These are phyloP conservation scores for Cyphomyrmex costatus DNA, from an alignment of 1,140 invertebrate genomes.

Conservation along the genomic window DNA sequence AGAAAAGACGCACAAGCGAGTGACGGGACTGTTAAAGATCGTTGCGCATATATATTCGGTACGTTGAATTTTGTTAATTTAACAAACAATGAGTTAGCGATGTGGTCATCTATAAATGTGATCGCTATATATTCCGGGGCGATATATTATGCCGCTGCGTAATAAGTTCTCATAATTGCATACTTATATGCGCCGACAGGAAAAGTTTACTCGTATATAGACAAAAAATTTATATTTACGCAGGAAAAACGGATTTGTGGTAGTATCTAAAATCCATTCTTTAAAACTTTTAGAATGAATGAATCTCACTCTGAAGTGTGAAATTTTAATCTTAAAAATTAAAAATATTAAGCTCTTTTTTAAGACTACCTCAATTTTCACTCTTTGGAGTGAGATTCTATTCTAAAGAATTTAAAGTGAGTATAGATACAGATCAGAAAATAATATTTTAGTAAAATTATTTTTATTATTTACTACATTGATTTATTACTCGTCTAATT, in stretches of 20 bases:
- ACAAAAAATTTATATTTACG: neutral
- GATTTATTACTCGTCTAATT: neutral
- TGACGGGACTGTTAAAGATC: constrained; percentile 36
- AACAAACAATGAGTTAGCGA: neutral
- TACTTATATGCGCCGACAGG: neutral
- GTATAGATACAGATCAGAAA: too few species aligned
- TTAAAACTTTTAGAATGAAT: too few species aligned
- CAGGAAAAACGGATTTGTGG: too few species aligned
- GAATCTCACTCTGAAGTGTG: too few species aligned
- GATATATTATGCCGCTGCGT: neutral
- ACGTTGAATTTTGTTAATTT: constrained; percentile 31
- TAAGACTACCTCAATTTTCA: too few species aligned
- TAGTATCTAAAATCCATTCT: too few species aligned
- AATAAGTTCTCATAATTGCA: neutral
- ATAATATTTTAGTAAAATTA: too few species aligned
- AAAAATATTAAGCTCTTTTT: too few species aligned
- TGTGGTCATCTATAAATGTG: neutral
- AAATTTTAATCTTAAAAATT: too few species aligned
- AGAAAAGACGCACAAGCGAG: constrained; percentile 35
- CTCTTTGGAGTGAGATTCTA: too few species aligned
- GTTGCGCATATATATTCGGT: constrained; percentile 42
- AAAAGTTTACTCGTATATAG: constrained; percentile 3
- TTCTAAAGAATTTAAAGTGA: too few species aligned
- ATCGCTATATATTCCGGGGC: neutral
- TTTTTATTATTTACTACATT: neutral